Evolutionary conservation across 2,797 vertebrate species (phyloP), one percentile per base, ranked within the genome.

Genomic region (Gallirallus australis): DNA sequence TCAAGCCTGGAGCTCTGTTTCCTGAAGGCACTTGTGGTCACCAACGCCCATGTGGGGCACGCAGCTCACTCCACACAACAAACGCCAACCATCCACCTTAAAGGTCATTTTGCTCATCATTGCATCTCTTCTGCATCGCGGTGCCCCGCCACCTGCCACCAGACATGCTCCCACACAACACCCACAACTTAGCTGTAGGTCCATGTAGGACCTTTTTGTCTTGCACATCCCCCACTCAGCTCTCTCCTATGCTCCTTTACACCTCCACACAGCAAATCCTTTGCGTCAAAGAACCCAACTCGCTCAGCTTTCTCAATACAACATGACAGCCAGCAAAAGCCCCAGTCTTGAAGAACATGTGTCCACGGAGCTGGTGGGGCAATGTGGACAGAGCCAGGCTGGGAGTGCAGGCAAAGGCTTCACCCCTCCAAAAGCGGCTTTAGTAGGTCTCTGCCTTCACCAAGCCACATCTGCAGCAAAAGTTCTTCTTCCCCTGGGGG

Each of bases 1-100:
- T 45, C 57, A 45, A 0, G 15, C 79, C 64, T 47, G 54, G 18
- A 25, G 42, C 68, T 94, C 52, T 12, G 76, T 69, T 75, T 85
- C 85, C 93, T 71, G 57, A 17, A 65, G 78, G 31, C n/a, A 4
- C n/a, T 7, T 14, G 8, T 6, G 45, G 77, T 31, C 50, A 20
- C 0, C 0, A 31, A 56, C 48, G 24, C 31, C 33, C 69, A 2
- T 0, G 2, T 6, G 7, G 72, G 54, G 10, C 1, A 28, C 54
- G 76, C 65, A 50, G 48, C 30, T 63, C 75, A 27, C 60, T 52
- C 45, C 90, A 45, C 42, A 33, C 15, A 52, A 27, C 40, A 33
- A 63, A 61, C 12, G 23, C 57, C 9, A 30, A 40, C 18, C 2
- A 33, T 45, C 48, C 35, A 14, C 37, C 8, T 25, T 24, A 16